Evolutionary conservation across 2,888 invertebrate genomes (phyloP).

Genomic region (Tipula unca): DNA sequence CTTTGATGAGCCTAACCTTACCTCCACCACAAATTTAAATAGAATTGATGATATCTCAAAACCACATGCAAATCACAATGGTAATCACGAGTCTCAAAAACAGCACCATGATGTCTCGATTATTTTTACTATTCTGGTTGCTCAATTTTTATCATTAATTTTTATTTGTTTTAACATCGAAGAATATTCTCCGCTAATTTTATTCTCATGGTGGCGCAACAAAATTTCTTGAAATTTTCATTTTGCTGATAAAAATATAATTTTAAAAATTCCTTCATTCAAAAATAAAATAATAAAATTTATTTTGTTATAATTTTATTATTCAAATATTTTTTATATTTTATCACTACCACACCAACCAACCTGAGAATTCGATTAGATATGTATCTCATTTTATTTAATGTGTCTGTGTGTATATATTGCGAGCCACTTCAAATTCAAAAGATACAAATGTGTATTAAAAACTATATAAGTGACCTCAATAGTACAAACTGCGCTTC

Average conservation of each 20-base stretch:
- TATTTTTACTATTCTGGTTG: slow-evolving; percentile 16
- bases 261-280: slow-evolving; percentile 23
- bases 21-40: not conserved
- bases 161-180: slow-evolving; percentile 29
- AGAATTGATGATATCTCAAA: not conserved
- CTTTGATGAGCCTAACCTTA: not conserved
- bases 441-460: not conserved
- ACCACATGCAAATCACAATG: not conserved
- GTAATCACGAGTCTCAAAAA: not conserved
- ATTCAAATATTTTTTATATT: not conserved
- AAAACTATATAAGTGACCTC: not conserved
- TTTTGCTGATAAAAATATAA: slow-evolving; percentile 23
- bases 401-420: slow-evolving; percentile 2
- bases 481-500: not conserved
- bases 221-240: slow-evolving; percentile 31
- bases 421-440: not conserved
- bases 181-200: slow-evolving; percentile 31
- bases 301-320: slow-evolving; percentile 17
- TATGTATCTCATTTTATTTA: not conserved
- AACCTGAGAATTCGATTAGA: not conserved
- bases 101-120: not conserved
- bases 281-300: slow-evolving; percentile 8
- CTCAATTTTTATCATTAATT: slow-evolving; percentile 27
- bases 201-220: slow-evolving; percentile 33
- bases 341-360: not conserved